Conservation (phyloP, 2,888 invertebrate genomes). For the Helicoverpa assulta region DNA sequence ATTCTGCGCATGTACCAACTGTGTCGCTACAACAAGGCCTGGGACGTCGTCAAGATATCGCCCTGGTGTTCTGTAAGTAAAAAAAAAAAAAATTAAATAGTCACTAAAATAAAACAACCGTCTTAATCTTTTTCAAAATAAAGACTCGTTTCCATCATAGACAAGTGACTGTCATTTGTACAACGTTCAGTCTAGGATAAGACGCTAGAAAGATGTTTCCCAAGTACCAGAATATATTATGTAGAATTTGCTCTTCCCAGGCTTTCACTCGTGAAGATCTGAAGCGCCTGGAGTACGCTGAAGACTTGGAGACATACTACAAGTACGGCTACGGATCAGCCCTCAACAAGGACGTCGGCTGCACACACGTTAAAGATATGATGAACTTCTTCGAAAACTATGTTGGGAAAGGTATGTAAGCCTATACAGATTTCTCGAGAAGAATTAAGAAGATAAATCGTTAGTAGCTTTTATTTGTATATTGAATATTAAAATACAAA, state of each 20-base stretch:
- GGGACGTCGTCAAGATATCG: conserved; percentile 92
- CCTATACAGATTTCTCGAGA: not conserved
- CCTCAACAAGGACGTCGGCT: conserved; percentile 92
- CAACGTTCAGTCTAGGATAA: too few relatives aligned
- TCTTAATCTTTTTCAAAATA: too few relatives aligned
- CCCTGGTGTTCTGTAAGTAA: conserved; percentile 94
- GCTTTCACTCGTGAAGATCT: conserved; percentile 93
- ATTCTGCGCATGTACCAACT: conserved; percentile 93
- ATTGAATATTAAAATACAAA: too few relatives aligned
- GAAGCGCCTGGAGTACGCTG: conserved; percentile 93
- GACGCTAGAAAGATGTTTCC: too few relatives aligned
- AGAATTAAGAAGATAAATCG: too few relatives aligned
- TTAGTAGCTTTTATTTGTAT: too few relatives aligned
- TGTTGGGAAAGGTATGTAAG: conserved; percentile 79
- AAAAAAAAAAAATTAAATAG: too few relatives aligned
- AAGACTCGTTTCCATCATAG: too few relatives aligned
- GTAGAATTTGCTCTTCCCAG: conserved; percentile 67
- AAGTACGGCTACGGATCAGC: conserved; percentile 93
- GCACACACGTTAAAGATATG: conserved; percentile 93
- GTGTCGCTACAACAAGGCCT: conserved; percentile 95
- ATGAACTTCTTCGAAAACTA: conserved; percentile 92
- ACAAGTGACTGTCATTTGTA: too few relatives aligned
- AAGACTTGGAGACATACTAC: conserved; percentile 94
- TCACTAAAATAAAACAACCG: too few relatives aligned
- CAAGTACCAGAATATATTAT: not conserved